A percentile compares a stretch with the other conserved stretches of the same genome.
Conservation (phyloP, 2,888 invertebrate species). For the Limnephilus rhombicus region DNA sequence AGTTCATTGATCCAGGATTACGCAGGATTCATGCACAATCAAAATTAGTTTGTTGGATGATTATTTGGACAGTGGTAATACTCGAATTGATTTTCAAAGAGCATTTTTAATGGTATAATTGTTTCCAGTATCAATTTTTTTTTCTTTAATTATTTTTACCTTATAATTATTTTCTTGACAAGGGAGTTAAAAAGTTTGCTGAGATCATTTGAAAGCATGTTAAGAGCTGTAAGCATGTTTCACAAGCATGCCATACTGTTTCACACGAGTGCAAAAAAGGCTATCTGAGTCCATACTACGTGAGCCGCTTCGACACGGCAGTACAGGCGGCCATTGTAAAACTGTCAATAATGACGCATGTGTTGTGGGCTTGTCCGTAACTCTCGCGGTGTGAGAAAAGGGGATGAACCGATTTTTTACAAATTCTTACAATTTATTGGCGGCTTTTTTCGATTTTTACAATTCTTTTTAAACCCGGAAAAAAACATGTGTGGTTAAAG, state of each 20-base stretch:
- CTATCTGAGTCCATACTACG: neutral
- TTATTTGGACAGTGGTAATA: too few species aligned
- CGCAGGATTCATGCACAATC: too few species aligned
- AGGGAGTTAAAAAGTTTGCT: neutral
- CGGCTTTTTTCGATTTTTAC: neutral
- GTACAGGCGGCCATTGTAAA: slow-evolving; percentile 31
- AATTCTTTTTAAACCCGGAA: neutral
- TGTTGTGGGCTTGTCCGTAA: neutral
- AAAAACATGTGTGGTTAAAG: neutral
- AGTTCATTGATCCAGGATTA: too few species aligned
- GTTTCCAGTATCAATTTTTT: too few species aligned
- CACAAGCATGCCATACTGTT: neutral
- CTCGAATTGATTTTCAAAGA: too few species aligned
- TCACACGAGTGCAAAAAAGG: slow-evolving; percentile 12
- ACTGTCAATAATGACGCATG: slow-evolving; percentile 26
- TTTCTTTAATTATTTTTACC: too few species aligned
- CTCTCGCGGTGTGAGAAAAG: neutral
- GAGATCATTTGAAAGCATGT: too few species aligned
- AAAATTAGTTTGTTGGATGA: too few species aligned
- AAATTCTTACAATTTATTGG: neutral
- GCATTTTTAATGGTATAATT: too few species aligned
- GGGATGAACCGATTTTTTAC: neutral
- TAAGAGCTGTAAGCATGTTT: neutral
- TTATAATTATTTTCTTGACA: neutral
- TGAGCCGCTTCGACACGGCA: slow-evolving; percentile 3